Percentiles rank a stretch among this genome's conserved stretches.
These are phyloP conservation scores for Sarotherodon lohbergeri DNA, from an alignment of 2,113 vertebrate species.

Conservation along the genomic window DNA sequence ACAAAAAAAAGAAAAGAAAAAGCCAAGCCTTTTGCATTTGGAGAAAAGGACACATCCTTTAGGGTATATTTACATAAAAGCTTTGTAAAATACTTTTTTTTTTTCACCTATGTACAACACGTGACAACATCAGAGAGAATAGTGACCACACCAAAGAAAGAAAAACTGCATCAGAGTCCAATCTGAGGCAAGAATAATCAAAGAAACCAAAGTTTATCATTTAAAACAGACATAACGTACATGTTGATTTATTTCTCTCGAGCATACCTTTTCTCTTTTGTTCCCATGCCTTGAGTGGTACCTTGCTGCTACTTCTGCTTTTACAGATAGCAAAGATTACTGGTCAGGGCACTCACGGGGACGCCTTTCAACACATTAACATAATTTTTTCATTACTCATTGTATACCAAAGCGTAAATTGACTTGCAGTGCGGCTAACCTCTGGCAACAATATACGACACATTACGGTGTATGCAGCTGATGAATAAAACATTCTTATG, in stretches of 20 bases:
- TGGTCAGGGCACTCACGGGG: not conserved
- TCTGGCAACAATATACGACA: not conserved
- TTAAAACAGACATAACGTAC: not conserved
- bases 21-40: constrained; percentile 49
- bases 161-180: not conserved
- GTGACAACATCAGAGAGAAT: constrained; percentile 58
- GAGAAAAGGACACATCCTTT: constrained; percentile 54
- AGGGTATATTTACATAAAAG: constrained; percentile 70
- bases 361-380: not conserved
- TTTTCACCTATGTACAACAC: constrained; percentile 69
- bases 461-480: not conserved
- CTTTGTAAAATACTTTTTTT: constrained; percentile 67
- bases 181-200: not conserved
- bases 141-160: not conserved
- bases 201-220: not conserved
- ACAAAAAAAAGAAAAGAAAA: constrained; percentile 37
- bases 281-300: not conserved
- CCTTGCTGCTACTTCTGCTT: not conserved
- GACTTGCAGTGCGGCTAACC: not conserved
- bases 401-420: not conserved
- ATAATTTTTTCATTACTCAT: not conserved
- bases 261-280: not conserved
- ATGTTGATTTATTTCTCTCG: not conserved
- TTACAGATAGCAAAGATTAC: not conserved
- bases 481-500: not conserved